A percentile compares a stretch with the other conserved stretches of the same genome.
phyloP scores from a whole-genome alignment of 1,140 invertebrate species.

The Sitobion miscanthi region DNA sequence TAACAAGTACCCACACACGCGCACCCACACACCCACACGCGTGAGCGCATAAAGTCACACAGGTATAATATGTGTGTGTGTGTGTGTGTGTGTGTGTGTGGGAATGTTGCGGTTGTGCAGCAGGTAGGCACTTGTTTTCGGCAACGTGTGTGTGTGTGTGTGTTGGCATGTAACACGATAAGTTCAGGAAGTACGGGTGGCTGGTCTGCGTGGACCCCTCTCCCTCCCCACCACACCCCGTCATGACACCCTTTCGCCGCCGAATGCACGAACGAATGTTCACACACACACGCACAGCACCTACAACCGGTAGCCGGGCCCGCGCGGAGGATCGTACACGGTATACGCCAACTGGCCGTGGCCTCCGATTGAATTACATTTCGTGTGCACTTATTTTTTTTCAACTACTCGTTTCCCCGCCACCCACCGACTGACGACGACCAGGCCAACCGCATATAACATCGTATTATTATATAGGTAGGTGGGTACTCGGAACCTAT shows the following conservation, averaged over 20 bases:
- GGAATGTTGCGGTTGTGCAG: slow-evolving; percentile 19
- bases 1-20: neutral
- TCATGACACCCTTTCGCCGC: neutral
- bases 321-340: neutral
- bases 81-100: neutral
- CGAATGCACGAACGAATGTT: neutral
- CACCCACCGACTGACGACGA: neutral
- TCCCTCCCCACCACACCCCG: neutral
- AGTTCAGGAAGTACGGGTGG: slow-evolving; percentile 41
- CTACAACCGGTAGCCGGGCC: slow-evolving; percentile 1
- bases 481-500: too few relatives aligned
- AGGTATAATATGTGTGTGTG: neutral
- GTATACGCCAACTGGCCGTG: slow-evolving; percentile 16
- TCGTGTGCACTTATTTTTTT: slow-evolving; percentile 13
- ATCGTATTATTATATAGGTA: neutral
- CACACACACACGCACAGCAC: neutral
- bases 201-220: neutral
- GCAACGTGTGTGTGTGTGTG: neutral
- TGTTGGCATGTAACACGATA: slow-evolving; percentile 21
- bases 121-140: slow-evolving; percentile 34
- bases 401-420: neutral
- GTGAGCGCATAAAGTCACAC: neutral
- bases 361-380: slow-evolving; percentile 38
- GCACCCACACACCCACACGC: neutral
- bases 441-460: neutral